These are phyloP conservation scores for Barypeithes pellucidus DNA, from an alignment of 2,888 invertebrate genomes.

Conservation along the genomic window DNA sequence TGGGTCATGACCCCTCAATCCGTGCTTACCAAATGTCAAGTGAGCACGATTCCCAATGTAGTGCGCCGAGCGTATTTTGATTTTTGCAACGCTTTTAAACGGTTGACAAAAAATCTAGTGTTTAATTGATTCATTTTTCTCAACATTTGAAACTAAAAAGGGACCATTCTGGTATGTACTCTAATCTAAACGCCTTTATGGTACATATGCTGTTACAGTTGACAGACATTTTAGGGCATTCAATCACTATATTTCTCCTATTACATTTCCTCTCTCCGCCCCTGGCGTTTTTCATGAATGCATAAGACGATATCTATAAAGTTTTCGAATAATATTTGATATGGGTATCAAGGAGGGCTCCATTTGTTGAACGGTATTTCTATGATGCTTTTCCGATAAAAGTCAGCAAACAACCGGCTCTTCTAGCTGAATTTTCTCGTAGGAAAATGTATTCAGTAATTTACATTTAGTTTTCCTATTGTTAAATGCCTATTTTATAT, in stretches of 20 bases:
- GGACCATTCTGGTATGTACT: no score
- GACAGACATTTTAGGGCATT: no score
- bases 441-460: slow-evolving; percentile 48
- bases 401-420: slow-evolving; percentile 44
- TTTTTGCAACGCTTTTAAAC: no score
- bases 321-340: slow-evolving; percentile 47
- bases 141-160: no score
- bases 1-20: no score
- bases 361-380: slow-evolving; percentile 49
- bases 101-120: no score
- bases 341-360: slow-evolving; percentile 44
- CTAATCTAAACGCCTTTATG: no score
- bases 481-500: slow-evolving; percentile 15
- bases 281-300: slow-evolving; percentile 9
- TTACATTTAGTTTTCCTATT: slow-evolving; percentile 46
- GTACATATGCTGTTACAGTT: no score
- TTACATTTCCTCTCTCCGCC: slow-evolving; percentile 6
- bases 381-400: slow-evolving; percentile 50
- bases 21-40: no score
- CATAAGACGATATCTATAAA: slow-evolving; percentile 36
- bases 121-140: no score
- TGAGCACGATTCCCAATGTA: no score
- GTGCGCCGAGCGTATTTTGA: no score
- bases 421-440: slow-evolving; percentile 42
- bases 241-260: not conserved